A percentile compares a stretch with the other conserved stretches of the same genome.
These are phyloP conservation scores for Cybosia mesomella DNA, from an alignment of 2,888 invertebrate species.

Conservation along the genomic window DNA sequence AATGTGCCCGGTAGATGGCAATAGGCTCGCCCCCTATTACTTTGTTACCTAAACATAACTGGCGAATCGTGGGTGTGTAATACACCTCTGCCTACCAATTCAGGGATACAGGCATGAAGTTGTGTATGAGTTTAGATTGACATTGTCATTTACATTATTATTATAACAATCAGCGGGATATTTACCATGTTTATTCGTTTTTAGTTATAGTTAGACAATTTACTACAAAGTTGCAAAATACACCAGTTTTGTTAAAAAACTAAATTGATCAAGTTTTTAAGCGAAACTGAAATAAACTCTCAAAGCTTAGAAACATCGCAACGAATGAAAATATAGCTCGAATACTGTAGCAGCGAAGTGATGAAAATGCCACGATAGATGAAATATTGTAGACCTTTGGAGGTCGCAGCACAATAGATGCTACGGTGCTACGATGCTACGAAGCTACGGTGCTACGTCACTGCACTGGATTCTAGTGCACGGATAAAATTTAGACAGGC, in stretches of 20 bases:
- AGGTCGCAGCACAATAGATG: slow-evolving; percentile 46
- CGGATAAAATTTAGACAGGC: slow-evolving; percentile 26
- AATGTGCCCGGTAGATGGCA: too few species aligned
- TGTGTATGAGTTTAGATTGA: too few species aligned
- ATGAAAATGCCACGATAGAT: slow-evolving; percentile 47
- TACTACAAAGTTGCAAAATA: not conserved
- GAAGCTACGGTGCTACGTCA: slow-evolving; percentile 12
- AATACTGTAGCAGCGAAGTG: slow-evolving; percentile 34
- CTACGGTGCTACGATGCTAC: slow-evolving; percentile 17
- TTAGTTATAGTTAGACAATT: not conserved
- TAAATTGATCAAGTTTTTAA: slow-evolving; percentile 8
- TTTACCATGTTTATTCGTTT: too few species aligned
- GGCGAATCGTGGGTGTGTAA: too few species aligned
- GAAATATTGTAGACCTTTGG: slow-evolving; percentile 45
- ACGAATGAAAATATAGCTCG: slow-evolving; percentile 30
- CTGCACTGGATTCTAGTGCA: slow-evolving; percentile 42
- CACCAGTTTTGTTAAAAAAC: not conserved
- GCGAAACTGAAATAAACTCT: slow-evolving; percentile 7
- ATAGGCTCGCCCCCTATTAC: too few species aligned
- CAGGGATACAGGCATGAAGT: too few species aligned
- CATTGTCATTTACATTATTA: too few species aligned
- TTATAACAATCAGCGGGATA: too few species aligned
- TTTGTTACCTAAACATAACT: too few species aligned
- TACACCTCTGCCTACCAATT: too few species aligned
- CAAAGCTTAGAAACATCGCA: slow-evolving; percentile 13